Evolutionary conservation across 1,140 invertebrate species (phyloP).

Genomic region (Carposina sasakii): DNA sequence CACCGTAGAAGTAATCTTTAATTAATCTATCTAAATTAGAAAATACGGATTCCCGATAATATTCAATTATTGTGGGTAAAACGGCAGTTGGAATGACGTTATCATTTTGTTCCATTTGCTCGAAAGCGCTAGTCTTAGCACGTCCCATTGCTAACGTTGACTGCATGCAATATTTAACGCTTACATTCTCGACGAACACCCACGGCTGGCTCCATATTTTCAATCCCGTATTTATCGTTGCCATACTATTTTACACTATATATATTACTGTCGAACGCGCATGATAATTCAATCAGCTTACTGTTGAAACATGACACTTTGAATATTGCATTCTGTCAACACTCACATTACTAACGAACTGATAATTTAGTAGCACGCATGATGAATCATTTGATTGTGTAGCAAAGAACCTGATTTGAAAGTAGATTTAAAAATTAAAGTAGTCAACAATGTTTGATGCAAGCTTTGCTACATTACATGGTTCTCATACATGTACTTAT

Average conservation of each 20-base stretch:
- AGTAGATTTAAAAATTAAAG: too few relatives aligned
- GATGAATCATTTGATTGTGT: conserved; percentile 33
- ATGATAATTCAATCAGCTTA: conserved; percentile 42
- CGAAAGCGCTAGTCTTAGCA: conserved; percentile 58
- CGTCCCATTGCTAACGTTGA: conserved; percentile 65
- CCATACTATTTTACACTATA: too few relatives aligned
- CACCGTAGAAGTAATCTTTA: conserved; percentile 21
- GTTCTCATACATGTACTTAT: conserved; percentile 23
- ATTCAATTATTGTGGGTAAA: conserved; percentile 24
- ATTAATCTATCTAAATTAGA: conserved; percentile 10
- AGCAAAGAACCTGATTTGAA: conserved; percentile 19
- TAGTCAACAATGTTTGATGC: too few relatives aligned
- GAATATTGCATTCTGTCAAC: conserved; percentile 71
- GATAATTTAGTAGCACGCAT: conserved; percentile 47
- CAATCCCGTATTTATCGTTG: conserved; percentile 22
- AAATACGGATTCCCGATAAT: conserved; percentile 11
- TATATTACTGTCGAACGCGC: conserved; percentile 35
- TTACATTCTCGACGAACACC: conserved; percentile 51
- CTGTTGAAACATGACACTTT: conserved; percentile 48
- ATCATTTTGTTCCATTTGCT: conserved; percentile 58
- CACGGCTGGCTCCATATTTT: conserved; percentile 47
- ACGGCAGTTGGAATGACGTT: conserved; percentile 38
- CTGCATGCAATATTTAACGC: conserved; percentile 72
- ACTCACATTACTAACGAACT: conserved; percentile 38
- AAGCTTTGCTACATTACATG: conserved; percentile 33